A percentile compares a stretch with the other conserved stretches of the same genome.
These are phyloP conservation scores for Charina bottae DNA, from an alignment of 2,113 vertebrate species.

Conservation along the genomic window DNA sequence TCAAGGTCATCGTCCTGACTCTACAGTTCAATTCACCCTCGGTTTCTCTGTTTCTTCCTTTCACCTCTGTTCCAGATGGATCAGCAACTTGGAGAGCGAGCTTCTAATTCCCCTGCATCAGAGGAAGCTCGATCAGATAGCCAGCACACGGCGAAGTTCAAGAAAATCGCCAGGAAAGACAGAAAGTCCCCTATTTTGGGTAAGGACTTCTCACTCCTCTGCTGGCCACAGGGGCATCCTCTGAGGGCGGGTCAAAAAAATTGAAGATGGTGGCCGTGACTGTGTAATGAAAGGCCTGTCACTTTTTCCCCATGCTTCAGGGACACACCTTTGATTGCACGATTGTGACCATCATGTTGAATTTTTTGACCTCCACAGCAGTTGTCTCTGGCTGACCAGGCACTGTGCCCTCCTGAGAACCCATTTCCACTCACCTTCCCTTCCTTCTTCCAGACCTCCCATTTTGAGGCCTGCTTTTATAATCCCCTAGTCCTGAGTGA, in stretches of 20 bases:
- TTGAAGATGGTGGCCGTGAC: neutral
- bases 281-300: neutral
- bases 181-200: neutral
- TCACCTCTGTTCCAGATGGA: neutral
- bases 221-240: neutral
- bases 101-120: neutral
- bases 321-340: neutral
- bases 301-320: neutral
- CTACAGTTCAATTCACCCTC: neutral
- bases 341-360: neutral
- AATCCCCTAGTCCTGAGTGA: neutral
- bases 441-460: neutral
- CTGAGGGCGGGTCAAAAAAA: neutral
- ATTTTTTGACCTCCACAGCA: neutral
- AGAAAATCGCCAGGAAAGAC: neutral
- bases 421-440: neutral
- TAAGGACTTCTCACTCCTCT: neutral
- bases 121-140: neutral
- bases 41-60: neutral
- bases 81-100: neutral
- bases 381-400: neutral
- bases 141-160: neutral
- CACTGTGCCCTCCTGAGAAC: neutral
- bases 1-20: too few species aligned
- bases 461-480: neutral